These are phyloP conservation scores for Steinernema carpocapsae DNA, from an alignment of 2,888 invertebrate species.

Conservation along the genomic window DNA sequence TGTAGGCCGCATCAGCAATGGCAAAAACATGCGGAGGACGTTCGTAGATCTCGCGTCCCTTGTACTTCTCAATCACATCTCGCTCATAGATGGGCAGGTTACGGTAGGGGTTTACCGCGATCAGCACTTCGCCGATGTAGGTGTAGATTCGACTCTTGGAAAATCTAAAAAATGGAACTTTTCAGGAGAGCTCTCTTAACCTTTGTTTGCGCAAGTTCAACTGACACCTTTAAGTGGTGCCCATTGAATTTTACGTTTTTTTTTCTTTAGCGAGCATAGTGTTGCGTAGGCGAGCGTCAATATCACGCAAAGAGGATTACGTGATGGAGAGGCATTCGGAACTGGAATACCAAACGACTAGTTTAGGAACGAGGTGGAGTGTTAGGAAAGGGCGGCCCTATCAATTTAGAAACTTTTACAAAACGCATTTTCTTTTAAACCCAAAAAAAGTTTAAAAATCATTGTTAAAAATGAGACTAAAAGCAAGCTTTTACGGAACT, in stretches of 20 bases:
- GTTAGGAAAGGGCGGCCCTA: neutral
- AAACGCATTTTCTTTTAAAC: too few relatives aligned
- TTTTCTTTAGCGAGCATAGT: too few relatives aligned
- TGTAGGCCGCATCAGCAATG: slow-evolving; percentile 94
- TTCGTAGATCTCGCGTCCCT: slow-evolving; percentile 93
- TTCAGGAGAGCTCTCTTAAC: too few relatives aligned
- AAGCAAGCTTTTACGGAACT: too few relatives aligned
- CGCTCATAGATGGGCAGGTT: slow-evolving; percentile 88
- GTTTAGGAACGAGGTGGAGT: slow-evolving; percentile 5
- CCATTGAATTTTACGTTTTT: neutral
- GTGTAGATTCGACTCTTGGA: slow-evolving; percentile 91
- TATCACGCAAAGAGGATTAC: neutral
- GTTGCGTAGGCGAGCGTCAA: neutral
- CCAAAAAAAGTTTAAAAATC: too few relatives aligned
- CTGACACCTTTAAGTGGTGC: neutral
- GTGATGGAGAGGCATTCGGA: too few relatives aligned
- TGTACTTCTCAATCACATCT: slow-evolving; percentile 82
- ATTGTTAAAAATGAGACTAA: too few relatives aligned
- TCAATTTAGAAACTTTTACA: too few relatives aligned
- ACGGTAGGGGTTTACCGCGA: slow-evolving; percentile 95
- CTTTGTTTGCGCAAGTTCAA: too few relatives aligned
- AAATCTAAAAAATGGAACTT: slow-evolving; percentile 81
- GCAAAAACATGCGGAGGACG: slow-evolving; percentile 95
- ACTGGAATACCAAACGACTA: neutral
- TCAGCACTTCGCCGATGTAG: slow-evolving; percentile 93